Evolutionary conservation across 2,888 invertebrate species (phyloP), one percentile per base, ranked within the genome.

Genomic region (Tinea trinotella): DNA sequence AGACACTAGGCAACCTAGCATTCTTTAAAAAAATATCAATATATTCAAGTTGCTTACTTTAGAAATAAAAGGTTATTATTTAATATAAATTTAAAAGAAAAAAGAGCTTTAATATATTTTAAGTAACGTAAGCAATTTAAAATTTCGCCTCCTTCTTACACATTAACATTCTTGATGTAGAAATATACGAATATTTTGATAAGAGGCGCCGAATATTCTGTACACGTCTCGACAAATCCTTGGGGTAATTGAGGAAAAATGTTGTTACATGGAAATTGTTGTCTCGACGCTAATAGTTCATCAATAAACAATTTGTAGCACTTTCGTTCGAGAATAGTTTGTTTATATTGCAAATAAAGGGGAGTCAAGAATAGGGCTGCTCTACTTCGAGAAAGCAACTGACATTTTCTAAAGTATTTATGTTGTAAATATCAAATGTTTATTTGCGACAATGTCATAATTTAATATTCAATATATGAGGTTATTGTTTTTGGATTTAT

Each of bases 291-390:
- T 46, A 46, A 46, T 46, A 46, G 46, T 46, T 46, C 46, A 46
- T 46, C 46, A 46, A 46, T 46, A 46, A 46, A 46, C 46, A 46
- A n/a, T 46, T 46, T 46, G 19, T 46, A 17, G 19, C 46, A 46
- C 46, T 46, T 46, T 19, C 46, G 18, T 19, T 17, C 12, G 19
- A 17, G 17, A 19, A 19, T 19, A 19, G 46, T 46, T 46, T 46
- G 46, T 46, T 46, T 46, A n/a, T 17, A 19, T 46, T 46, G 46
- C 19, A 46, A 46, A 46, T 46, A 46, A 46, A 46, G 17, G 46
- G 46, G 19, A 19, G 10, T 19, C 46, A 46, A 10, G 19, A 19
- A 9, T 19, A 19, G 19, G 46, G 40, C 19, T n/a, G 40, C 10
- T 24, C 24, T 24, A n/a, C 7, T 40, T 40, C 40, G 6, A 12